Percentiles rank a stretch among this genome's conserved stretches.
These are phyloP conservation scores for Listronotus oregonensis DNA, from an alignment of 1,140 invertebrate species.

Conservation along the genomic window DNA sequence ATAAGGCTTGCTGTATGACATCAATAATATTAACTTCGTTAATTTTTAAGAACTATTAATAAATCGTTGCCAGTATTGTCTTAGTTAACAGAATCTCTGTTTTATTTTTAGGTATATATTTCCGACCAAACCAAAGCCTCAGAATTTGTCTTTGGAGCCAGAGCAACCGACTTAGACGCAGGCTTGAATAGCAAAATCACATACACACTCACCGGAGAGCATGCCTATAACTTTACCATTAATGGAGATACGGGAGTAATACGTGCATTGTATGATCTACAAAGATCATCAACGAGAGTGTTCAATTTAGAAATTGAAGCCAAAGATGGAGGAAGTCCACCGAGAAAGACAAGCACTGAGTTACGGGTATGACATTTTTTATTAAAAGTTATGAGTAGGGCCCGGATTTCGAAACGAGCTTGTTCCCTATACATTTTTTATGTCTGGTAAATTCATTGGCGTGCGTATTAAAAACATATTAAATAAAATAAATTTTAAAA, in stretches of 20 bases:
- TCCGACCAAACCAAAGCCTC: constrained; percentile 76
- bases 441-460: too few species aligned
- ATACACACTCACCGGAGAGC: constrained; percentile 78
- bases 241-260: constrained; percentile 82
- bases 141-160: constrained; percentile 86
- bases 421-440: too few species aligned
- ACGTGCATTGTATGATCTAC: constrained; percentile 67
- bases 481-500: too few species aligned
- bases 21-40: too few species aligned
- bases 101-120: constrained; percentile 64
- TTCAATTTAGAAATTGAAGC: constrained; percentile 78
- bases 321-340: constrained; percentile 67
- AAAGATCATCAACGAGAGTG: constrained; percentile 57
- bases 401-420: too few species aligned
- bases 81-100: not conserved
- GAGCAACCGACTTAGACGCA: constrained; percentile 79
- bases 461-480: too few species aligned
- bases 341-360: constrained; percentile 69
- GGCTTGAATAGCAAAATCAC: constrained; percentile 78
- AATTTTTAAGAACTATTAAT: too few species aligned
- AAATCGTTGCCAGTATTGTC: too few species aligned
- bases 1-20: too few species aligned
- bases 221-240: constrained; percentile 76
- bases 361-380: constrained; percentile 60
- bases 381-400: too few species aligned